Conservation (phyloP, 2,888 invertebrate species). For the Lacanobia oleracea region DNA sequence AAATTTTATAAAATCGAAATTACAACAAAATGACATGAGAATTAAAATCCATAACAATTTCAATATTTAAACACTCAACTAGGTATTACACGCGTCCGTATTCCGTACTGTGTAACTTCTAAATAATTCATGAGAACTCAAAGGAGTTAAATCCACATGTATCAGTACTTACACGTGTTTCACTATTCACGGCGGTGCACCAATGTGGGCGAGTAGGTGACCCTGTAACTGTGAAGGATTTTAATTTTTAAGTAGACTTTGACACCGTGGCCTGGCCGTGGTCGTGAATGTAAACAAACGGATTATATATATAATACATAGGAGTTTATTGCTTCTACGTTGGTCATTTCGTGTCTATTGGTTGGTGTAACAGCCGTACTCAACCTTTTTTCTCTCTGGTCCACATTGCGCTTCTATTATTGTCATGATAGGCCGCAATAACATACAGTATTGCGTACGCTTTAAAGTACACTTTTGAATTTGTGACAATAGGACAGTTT, state of each 20-base stretch:
- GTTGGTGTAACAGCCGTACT: too few relatives aligned
- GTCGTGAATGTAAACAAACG: slow-evolving; percentile 12
- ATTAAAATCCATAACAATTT: not conserved
- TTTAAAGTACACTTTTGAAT: too few relatives aligned
- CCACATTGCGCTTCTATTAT: too few relatives aligned
- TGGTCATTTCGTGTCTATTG: slow-evolving; percentile 1
- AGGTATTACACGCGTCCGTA: slow-evolving; percentile 33
- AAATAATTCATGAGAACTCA: slow-evolving; percentile 72
- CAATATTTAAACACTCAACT: too few relatives aligned
- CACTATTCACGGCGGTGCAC: slow-evolving; percentile 70
- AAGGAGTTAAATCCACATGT: slow-evolving; percentile 71
- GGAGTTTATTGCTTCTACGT: not conserved
- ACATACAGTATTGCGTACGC: too few relatives aligned
- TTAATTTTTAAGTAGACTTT: slow-evolving; percentile 55
- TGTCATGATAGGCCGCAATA: too few relatives aligned
- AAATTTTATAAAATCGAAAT: too few relatives aligned
- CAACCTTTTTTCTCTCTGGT: too few relatives aligned
- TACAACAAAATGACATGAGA: slow-evolving; percentile 6
- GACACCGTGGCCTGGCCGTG: slow-evolving; percentile 12
- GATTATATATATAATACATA: not conserved
- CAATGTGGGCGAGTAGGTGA: slow-evolving; percentile 71
- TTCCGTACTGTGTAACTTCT: slow-evolving; percentile 62
- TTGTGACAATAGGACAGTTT: too few relatives aligned
- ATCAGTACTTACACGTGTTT: slow-evolving; percentile 55
- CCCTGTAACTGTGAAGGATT: slow-evolving; percentile 61